Conservation (phyloP, 2,797 vertebrate species). For the Myotis planiceps region DNA sequence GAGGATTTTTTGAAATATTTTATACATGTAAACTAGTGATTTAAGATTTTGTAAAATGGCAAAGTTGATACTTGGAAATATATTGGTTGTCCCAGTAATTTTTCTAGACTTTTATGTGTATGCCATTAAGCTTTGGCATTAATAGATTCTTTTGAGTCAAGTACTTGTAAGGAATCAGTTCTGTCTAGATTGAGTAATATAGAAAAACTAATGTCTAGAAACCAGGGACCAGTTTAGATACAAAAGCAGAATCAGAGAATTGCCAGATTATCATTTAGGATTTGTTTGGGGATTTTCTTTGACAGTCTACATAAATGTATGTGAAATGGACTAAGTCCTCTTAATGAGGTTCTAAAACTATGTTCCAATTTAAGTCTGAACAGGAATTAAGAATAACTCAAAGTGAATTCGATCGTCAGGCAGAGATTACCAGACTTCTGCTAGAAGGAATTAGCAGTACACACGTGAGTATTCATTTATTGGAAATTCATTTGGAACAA, state of each 20-base stretch:
- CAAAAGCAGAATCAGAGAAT: constrained; percentile 17
- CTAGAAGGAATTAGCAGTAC: constrained; percentile 98
- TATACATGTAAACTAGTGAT: constrained; percentile 12
- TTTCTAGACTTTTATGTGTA: not conserved
- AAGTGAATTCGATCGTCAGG: constrained; percentile 98
- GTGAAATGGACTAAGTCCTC: constrained; percentile 29
- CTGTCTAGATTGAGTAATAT: not conserved
- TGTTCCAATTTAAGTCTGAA: constrained; percentile 91
- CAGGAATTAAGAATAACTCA: constrained; percentile 98
- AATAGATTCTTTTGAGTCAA: constrained; percentile 25
- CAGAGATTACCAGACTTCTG: constrained; percentile 97
- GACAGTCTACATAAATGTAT: constrained; percentile 10
- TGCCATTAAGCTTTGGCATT: not conserved
- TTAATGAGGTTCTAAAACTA: constrained; percentile 58
- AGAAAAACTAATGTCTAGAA: not conserved
- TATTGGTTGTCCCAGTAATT: not conserved
- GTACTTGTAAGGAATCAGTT: constrained; percentile 10
- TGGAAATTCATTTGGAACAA: not conserved
- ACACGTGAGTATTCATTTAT: constrained; percentile 90
- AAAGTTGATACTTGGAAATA: not conserved
- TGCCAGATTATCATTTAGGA: not conserved
- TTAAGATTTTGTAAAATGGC: constrained; percentile 34
- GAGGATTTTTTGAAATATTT: constrained; percentile 34
- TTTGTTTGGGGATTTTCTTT: not conserved
- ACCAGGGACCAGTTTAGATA: not conserved